A percentile compares a stretch with the other conserved stretches of the same genome.
Conservation (phyloP, 2,888 invertebrate species). For the Arrhopalites spinosus region DNA sequence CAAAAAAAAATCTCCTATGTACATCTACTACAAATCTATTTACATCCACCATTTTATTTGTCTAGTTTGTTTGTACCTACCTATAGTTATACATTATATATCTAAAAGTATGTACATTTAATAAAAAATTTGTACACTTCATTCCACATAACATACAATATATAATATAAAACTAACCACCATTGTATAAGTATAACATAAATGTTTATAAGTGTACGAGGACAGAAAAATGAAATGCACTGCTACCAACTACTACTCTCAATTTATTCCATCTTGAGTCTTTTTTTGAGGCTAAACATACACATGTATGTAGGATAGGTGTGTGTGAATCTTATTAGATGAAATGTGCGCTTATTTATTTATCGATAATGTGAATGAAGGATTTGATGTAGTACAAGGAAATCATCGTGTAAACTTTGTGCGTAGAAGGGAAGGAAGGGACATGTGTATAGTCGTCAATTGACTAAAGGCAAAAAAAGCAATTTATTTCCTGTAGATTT, state of each 20-base stretch:
- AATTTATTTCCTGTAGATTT: slow-evolving; percentile 9
- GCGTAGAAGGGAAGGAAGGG: not conserved
- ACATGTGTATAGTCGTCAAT: not conserved
- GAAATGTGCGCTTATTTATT: not conserved
- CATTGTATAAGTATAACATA: too few relatives aligned
- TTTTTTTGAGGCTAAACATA: too few relatives aligned
- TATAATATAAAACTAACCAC: too few relatives aligned
- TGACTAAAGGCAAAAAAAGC: not conserved
- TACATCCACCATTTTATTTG: not conserved
- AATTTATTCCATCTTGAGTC: too few relatives aligned
- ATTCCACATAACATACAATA: too few relatives aligned
- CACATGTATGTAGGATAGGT: not conserved
- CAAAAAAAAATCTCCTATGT: not conserved
- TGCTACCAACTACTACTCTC: too few relatives aligned
- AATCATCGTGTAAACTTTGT: not conserved
- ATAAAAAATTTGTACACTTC: too few relatives aligned
- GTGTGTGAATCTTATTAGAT: not conserved
- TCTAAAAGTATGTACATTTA: too few relatives aligned
- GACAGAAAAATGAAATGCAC: too few relatives aligned
- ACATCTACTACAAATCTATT: not conserved
- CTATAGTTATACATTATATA: too few relatives aligned
- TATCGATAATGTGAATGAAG: slow-evolving; percentile 4
- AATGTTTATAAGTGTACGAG: too few relatives aligned
- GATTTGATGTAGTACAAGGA: not conserved
- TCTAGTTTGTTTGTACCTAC: not conserved